phyloP scores from a whole-genome alignment of 2,888 invertebrate genomes.

The Hirtodrosophila histrioides region DNA sequence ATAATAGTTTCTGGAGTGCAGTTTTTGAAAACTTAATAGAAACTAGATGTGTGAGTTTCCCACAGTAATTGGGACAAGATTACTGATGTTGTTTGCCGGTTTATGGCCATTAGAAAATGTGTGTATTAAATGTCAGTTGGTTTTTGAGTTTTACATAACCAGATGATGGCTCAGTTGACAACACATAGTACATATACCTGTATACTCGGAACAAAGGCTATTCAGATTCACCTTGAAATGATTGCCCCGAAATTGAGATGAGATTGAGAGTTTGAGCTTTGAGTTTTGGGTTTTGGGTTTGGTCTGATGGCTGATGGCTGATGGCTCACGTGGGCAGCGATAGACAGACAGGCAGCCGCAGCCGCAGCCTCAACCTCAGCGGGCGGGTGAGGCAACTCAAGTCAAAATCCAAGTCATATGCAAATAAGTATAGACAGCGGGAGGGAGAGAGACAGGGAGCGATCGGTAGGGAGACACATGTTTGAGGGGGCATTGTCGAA shows the following conservation, averaged over 20 bases:
- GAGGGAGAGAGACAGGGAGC: neutral
- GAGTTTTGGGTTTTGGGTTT: conserved; percentile 22
- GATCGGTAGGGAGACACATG: conserved; percentile 3
- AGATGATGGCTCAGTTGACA: conserved; percentile 32
- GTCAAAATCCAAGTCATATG: conserved; percentile 8
- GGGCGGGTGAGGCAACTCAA: conserved; percentile 22
- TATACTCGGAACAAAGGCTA: conserved; percentile 31
- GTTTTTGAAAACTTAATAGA: too few relatives aligned
- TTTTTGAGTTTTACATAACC: conserved; percentile 49
- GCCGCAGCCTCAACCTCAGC: conserved; percentile 23
- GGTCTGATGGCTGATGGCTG: conserved; percentile 3
- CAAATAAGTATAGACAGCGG: conserved; percentile 5
- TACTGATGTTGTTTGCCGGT: conserved; percentile 26
- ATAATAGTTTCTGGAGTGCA: too few relatives aligned
- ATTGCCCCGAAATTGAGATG: conserved; percentile 37
- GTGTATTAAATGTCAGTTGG: conserved; percentile 37
- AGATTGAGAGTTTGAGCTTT: conserved; percentile 21
- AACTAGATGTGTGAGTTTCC: conserved; percentile 13
- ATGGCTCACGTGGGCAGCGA: conserved; percentile 37
- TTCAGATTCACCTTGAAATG: conserved; percentile 66
- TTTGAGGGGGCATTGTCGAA: conserved; percentile 4
- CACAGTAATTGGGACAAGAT: conserved; percentile 53
- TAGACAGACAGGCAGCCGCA: conserved; percentile 20
- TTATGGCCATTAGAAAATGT: conserved; percentile 39
- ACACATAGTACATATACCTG: conserved; percentile 10